Evolutionary conservation across 2,888 invertebrate species (phyloP).

Genomic region (Drosophila niveifrons): DNA sequence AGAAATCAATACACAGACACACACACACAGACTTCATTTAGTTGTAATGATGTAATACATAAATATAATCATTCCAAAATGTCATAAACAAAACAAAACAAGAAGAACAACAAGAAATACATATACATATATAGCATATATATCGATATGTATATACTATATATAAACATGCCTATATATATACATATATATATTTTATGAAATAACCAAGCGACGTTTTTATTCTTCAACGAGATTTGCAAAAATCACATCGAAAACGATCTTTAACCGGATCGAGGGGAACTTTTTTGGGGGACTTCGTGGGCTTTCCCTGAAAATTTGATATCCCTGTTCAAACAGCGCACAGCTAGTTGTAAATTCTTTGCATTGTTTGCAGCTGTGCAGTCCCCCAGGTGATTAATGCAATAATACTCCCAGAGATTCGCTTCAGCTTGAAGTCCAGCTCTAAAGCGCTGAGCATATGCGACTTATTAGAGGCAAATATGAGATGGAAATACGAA

Average conservation of each 20-base stretch:
- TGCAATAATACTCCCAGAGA: constrained; percentile 5
- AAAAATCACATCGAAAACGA: background rate
- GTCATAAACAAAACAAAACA: constrained; percentile 57
- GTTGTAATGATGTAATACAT: constrained; percentile 70
- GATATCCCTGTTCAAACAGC: constrained; percentile 1
- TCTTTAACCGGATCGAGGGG: background rate
- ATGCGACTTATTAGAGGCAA: background rate
- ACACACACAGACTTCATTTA: constrained; percentile 43
- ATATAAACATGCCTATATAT: constrained; percentile 47
- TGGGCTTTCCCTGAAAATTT: constrained; percentile 1
- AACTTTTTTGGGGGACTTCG: background rate
- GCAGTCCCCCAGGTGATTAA: constrained; percentile 19
- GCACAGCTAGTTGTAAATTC: background rate
- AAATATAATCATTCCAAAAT: constrained; percentile 75
- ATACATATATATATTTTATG: constrained; percentile 58
- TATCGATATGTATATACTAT: constrained; percentile 23
- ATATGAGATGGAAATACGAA: too few relatives aligned
- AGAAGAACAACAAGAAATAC: constrained; percentile 24
- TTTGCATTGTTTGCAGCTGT: constrained; percentile 22
- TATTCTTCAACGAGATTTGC: background rate
- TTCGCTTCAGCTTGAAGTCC: background rate
- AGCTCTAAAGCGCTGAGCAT: constrained; percentile 3
- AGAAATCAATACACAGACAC: constrained; percentile 12
- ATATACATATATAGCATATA: constrained; percentile 18
- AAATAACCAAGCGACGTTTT: constrained; percentile 48